Base-by-base conservation (phyloP, 2,113 vertebrate genomes). In the Urocynchramus pylzowi region DNA sequence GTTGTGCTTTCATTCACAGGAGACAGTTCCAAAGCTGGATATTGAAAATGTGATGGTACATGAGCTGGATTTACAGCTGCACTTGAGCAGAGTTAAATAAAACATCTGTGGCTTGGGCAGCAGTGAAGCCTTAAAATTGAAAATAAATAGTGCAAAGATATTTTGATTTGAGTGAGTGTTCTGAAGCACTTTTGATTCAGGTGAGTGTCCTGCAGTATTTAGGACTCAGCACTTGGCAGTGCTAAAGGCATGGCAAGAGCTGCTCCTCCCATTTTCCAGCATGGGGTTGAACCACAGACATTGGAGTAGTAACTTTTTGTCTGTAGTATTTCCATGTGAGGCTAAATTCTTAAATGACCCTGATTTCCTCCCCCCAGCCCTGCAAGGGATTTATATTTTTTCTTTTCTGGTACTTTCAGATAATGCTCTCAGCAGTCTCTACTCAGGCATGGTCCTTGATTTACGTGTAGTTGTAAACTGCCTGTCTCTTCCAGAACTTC, bases 1-100 rank as follows among this genome's bases (percentile, higher is more conserved):
- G 54, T 79, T 64, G 59, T 84, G 86, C 88, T 94, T 87, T 95
- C 89, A 63, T 76, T 88, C 37, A 9, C 28, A 97, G 93, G 88
- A 95, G 47, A 30, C 67, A 42, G 41, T 93, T 96, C 82, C 76
- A 95, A 95, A 95, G 83, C 76, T 87, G 93, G 82, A 49, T 91
- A 84, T 59, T 89, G 89, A 78, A 61, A 56, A 92, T 74, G 42
- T 69, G 18, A 27, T 74, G 90, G 70, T 89, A 83, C 91, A 41
- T 23, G 86, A 78, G 31, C 45, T 94, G 89, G 61, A 10, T 49
- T 95, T 60, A 53, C 95, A 89, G 89, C 78, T 88, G 78, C 63
- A 90, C 74, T 82, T 65, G 59, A 80, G 45, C 71, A 59, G 71
- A 77, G 69, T 50, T 76, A 86, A 92, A 84, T 9, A 21, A 79